Conservation (phyloP, 2,797 vertebrate genomes). For the Euphonia xanthogaster region DNA sequence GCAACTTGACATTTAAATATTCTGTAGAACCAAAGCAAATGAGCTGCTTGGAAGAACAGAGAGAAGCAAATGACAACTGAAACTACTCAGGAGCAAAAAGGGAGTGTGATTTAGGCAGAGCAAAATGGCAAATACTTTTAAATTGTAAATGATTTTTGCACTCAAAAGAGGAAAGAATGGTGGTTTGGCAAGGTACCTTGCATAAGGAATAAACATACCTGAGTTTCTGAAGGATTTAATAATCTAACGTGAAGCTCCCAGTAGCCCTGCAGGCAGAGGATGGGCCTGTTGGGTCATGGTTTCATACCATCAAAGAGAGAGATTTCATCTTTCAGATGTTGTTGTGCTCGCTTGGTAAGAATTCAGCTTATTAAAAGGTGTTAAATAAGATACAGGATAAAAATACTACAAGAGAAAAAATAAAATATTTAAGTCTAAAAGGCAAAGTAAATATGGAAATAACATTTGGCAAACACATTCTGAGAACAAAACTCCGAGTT, state of each 20-base stretch:
- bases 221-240: slow-evolving; percentile 56
- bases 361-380: slow-evolving; percentile 62
- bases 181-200: not conserved
- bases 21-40: slow-evolving; percentile 1
- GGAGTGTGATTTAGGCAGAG: not conserved
- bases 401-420: slow-evolving; percentile 19
- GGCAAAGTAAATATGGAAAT: slow-evolving; percentile 33
- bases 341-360: slow-evolving; percentile 55
- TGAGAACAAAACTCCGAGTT: not conserved
- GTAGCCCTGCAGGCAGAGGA: slow-evolving; percentile 55
- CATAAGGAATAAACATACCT: slow-evolving; percentile 16
- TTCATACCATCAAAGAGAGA: slow-evolving; percentile 62
- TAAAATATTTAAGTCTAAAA: slow-evolving; percentile 12
- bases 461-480: slow-evolving; percentile 11
- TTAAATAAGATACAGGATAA: slow-evolving; percentile 51
- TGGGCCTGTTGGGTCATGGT: slow-evolving; percentile 67
- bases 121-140: slow-evolving; percentile 13
- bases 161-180: not conserved
- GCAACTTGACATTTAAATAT: not conserved
- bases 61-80: not conserved
- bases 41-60: not conserved
- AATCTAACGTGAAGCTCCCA: slow-evolving; percentile 36
- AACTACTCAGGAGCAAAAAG: not conserved
- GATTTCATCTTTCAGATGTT: slow-evolving; percentile 64
- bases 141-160: slow-evolving; percentile 45